Base-by-base conservation (phyloP, 2,888 invertebrate genomes). In the Agrochola lota region DNA sequence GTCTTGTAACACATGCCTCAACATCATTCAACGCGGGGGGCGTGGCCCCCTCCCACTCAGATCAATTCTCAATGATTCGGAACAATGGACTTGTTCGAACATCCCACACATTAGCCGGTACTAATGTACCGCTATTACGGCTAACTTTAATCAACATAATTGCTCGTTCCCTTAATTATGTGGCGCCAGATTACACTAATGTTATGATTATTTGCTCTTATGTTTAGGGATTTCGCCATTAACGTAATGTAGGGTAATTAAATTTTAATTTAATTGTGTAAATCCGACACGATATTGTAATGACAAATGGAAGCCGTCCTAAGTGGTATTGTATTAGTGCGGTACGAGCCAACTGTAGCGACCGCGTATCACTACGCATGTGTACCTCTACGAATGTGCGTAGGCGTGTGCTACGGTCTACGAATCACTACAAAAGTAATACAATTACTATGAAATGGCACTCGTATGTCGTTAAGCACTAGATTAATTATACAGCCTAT, bases 101-200 rank as follows among this genome's bases (percentile, higher is more conserved):
- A 64, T 35, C 52, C n/a, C 26, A n/a, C 76, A 67, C 78, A 69
- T 71, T 74, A 69, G 62, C 68, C 17, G 46, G 30, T 60, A 64
- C 74, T 74, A 73, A 80, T 64, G 74, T 77, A 8, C 26, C 9
- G 40, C 76, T 40, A 60, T 72, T 69, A 72, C 52, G 64, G 80
- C 64, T 57, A 73, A 78, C 62, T 81, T 78, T 68, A 68, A 85
- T 85, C 72, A 78, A 78, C 70, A 64, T 78, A 84, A 87, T 79
- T 30, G 79, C 43, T 73, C 72, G 52, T 82, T 82, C 35, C 63
- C 46, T 62, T 75, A 79, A 86, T 81, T 69, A 64, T 64, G 62
- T 71, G 26, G 49, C 77, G 35, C 63, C n/a, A 43, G 68, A 77
- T 80, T 80, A 71, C 71, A 73, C 40, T 74, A 67, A 85, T 78